Base-by-base conservation (phyloP, 2,113 vertebrate genomes). In the Cephalopterus ornatus region DNA sequence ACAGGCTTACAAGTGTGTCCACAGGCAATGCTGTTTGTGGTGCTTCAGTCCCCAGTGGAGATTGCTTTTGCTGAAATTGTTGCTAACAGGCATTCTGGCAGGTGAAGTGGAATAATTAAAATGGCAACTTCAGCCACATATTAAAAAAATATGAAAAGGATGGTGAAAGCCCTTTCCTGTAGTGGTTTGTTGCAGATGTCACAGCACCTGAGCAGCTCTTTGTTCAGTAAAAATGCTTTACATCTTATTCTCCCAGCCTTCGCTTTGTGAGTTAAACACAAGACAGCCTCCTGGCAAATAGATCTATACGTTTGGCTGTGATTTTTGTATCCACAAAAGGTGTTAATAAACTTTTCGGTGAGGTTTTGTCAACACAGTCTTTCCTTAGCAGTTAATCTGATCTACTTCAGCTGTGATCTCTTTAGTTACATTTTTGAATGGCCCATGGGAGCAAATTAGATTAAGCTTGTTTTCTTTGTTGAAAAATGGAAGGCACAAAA, bases 401-500 rank as follows among this genome's bases (percentile, higher is more conserved):
- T 88, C 59, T 70, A 5, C 50, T 76, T 92, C 65, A 77, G 47
- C 76, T 85, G 82, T 50, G 62, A 80, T 93, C 71, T 66, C 47
- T 91, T 94, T 55, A 70, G 67, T 88, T 90, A 59, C 85, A n/a
- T 86, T 84, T 55, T 71, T 14, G 73, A 59, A 76, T 55, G 72
- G 14, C 28, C 59, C 50, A 26, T 4, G 3, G 71, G 13, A 85
- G 75, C 59, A 88, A 93, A 90, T 93, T 41, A 66, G 74, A 67
- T 93, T 80, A 23, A 5, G 9, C 68, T 94, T 58, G 47, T 85
- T 89, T 83, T 56, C 78, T 85, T 77, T 80, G 55, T 39, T 90
- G 68, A 71, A 73, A 95, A 92, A 89, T 42, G 35, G 85, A 80
- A 92, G 76, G 55, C 85, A 71, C 50, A 78, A 85, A 88, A 96